Conservation (phyloP, 2,888 invertebrate genomes). For the Orchesella flavescens region DNA sequence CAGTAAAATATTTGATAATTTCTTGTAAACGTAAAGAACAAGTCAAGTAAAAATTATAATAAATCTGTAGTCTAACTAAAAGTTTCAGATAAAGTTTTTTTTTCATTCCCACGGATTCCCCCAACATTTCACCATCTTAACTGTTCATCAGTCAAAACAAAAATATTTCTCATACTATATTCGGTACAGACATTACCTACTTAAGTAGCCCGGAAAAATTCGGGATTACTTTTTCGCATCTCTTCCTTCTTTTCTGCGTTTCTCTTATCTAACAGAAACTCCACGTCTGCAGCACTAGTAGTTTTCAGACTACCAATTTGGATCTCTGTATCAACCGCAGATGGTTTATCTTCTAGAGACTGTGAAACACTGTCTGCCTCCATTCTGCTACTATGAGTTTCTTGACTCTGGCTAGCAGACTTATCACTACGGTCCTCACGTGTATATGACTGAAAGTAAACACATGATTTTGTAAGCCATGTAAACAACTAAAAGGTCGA, state of each 20-base stretch:
- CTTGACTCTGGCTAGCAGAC: constrained; percentile 19
- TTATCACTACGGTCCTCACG: constrained; percentile 29
- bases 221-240: constrained; percentile 77
- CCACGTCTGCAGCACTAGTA: constrained; percentile 75
- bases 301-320: constrained; percentile 65
- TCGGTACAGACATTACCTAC: too few relatives aligned
- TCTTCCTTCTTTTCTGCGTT: constrained; percentile 79
- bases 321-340: constrained; percentile 58
- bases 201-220: constrained; percentile 66
- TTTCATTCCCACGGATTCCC: too few relatives aligned
- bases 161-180: too few relatives aligned
- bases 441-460: constrained; percentile 11
- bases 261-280: constrained; percentile 77
- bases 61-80: too few relatives aligned
- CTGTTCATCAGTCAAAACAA: too few relatives aligned
- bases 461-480: not conserved
- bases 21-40: too few relatives aligned
- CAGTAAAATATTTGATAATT: too few relatives aligned
- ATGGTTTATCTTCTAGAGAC: not conserved
- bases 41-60: too few relatives aligned
- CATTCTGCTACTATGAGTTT: constrained; percentile 5
- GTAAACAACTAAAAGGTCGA: too few relatives aligned
- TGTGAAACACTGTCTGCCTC: constrained; percentile 36
- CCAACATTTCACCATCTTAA: too few relatives aligned
- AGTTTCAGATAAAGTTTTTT: too few relatives aligned